phyloP scores from a whole-genome alignment of 2,113 vertebrate genomes.

The Gambusia affinis region DNA sequence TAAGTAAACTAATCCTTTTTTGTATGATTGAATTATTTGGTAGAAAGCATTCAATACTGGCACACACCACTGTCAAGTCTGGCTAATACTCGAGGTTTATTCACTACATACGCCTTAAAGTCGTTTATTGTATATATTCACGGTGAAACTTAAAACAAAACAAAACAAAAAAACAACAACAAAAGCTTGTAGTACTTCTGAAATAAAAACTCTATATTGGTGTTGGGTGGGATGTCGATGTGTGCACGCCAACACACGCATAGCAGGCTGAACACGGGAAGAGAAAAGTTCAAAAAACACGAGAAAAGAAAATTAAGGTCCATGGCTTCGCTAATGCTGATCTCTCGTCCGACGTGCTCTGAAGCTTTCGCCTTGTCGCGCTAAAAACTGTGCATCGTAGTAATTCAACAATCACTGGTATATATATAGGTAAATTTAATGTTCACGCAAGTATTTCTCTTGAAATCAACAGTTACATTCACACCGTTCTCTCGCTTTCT shows the following conservation, averaged over 20 bases:
- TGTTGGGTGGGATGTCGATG: slow-evolving; percentile 2
- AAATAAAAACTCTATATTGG: slow-evolving; percentile 58
- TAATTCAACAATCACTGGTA: slow-evolving; percentile 75
- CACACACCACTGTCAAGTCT: slow-evolving; percentile 76
- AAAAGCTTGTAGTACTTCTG: slow-evolving; percentile 52
- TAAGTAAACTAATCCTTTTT: slow-evolving; percentile 76
- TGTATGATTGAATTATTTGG: slow-evolving; percentile 81
- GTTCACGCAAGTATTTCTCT: slow-evolving; percentile 41
- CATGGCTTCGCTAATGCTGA: slow-evolving; percentile 83
- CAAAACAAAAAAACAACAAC: slow-evolving; percentile 55
- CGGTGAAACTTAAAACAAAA: slow-evolving; percentile 33
- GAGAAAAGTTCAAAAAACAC: slow-evolving; percentile 50
- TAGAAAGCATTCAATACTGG: slow-evolving; percentile 84
- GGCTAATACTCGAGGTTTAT: slow-evolving; percentile 81
- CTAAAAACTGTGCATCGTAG: slow-evolving; percentile 67
- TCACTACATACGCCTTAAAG: slow-evolving; percentile 65
- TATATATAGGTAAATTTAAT: slow-evolving; percentile 54
- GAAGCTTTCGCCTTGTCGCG: slow-evolving; percentile 39
- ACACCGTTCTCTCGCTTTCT: slow-evolving; percentile 32
- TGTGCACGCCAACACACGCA: neutral
- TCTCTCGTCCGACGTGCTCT: slow-evolving; percentile 58
- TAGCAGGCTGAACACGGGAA: slow-evolving; percentile 40
- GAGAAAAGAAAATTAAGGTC: slow-evolving; percentile 76
- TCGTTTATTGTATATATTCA: slow-evolving; percentile 62
- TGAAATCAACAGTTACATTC: slow-evolving; percentile 73